Evolutionary conservation across 2,113 vertebrate species (phyloP).

Genomic region (Syngnathus floridae): DNA sequence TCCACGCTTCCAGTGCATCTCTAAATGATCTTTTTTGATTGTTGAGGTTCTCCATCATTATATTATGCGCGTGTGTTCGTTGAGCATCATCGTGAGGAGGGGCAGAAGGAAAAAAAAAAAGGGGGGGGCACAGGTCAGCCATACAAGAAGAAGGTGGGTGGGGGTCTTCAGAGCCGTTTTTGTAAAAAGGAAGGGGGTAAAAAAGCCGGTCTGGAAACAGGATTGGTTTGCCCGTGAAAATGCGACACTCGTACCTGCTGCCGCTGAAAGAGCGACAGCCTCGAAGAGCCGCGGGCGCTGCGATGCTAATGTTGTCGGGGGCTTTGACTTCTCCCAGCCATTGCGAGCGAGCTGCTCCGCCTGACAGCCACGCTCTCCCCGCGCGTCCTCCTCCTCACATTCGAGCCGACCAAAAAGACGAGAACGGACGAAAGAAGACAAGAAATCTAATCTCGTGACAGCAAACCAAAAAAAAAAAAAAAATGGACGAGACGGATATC

Average conservation of each 20-base stretch:
- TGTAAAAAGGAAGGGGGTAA: not conserved
- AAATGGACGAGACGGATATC: conserved; percentile 69
- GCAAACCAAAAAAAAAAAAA: not conserved
- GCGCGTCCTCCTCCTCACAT: conserved; percentile 34
- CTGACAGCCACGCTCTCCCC: conserved; percentile 56
- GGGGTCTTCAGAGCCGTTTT: conserved; percentile 36
- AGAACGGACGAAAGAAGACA: not conserved
- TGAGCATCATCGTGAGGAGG: not conserved
- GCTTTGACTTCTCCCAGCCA: conserved; percentile 72
- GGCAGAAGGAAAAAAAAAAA: conserved; percentile 9
- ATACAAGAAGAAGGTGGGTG: conserved; percentile 14
- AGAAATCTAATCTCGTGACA: conserved; percentile 13
- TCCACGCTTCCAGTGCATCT: not conserved
- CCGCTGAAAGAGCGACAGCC: conserved; percentile 65
- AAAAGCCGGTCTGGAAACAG: not conserved
- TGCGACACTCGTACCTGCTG: conserved; percentile 59
- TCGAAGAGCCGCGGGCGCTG: conserved; percentile 59
- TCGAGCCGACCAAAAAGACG: not conserved
- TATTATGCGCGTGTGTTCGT: not conserved
- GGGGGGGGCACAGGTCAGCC: conserved; percentile 45
- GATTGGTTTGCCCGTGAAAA: conserved; percentile 49
- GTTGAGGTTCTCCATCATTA: not conserved
- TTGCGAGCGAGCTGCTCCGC: conserved; percentile 55
- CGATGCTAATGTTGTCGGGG: conserved; percentile 69
- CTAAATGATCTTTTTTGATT: not conserved